A percentile compares a stretch with the other conserved stretches of the same genome.
Conservation (phyloP, 2,113 vertebrate genomes). For the Morone saxatilis region DNA sequence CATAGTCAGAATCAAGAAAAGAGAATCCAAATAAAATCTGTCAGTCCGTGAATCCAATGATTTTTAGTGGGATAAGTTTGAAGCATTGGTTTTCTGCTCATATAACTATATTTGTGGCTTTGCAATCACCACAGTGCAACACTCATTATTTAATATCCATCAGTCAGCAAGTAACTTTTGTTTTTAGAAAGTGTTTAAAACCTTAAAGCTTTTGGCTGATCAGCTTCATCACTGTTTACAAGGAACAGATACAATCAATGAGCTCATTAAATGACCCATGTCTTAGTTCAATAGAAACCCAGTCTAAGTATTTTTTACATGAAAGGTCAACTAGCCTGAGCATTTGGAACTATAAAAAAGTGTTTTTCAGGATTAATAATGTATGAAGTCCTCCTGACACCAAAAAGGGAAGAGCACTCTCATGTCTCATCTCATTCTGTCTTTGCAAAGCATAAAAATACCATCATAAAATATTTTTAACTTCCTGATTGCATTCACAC, state of each 20-base stretch:
- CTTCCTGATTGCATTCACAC: conserved; percentile 1
- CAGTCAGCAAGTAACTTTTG: background rate
- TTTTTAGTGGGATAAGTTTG: background rate
- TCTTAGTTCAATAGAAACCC: background rate
- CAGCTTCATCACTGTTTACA: conserved; percentile 20
- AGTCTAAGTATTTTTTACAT: background rate
- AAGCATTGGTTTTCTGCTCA: background rate
- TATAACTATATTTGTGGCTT: background rate
- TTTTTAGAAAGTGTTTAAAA: background rate
- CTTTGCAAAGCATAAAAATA: background rate
- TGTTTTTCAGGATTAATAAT: background rate
- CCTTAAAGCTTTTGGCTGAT: background rate
- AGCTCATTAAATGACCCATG: background rate
- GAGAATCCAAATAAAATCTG: background rate
- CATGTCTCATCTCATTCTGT: background rate
- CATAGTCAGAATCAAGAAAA: background rate
- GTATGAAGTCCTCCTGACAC: background rate
- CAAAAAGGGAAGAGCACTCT: background rate
- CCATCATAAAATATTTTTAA: background rate
- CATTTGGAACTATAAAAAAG: background rate
- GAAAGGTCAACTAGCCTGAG: background rate
- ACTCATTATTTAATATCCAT: background rate
- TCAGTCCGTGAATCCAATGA: background rate
- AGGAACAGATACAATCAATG: conserved; percentile 16
- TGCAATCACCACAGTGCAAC: background rate